Evolutionary conservation across 1,140 invertebrate genomes (phyloP).

Genomic region (Magallana angulata): DNA sequence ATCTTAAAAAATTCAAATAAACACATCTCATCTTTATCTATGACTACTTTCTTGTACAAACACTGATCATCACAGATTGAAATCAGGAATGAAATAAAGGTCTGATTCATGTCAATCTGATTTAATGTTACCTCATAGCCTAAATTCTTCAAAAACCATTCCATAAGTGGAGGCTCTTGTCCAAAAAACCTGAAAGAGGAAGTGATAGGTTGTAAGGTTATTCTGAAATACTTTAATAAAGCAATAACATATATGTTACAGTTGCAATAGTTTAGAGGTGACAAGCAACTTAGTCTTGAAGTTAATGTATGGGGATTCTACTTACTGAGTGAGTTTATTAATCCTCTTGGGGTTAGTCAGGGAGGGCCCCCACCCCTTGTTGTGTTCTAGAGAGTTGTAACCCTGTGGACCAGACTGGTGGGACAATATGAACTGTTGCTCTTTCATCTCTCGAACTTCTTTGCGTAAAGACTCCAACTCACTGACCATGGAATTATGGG

Average conservation of each 20-base stretch:
- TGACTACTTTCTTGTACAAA: no score
- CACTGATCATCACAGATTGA: no score
- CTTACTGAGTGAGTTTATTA: conserved; percentile 80
- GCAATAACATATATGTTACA: no score
- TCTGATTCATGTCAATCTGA: no score
- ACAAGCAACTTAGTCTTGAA: no score
- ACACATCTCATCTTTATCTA: no score
- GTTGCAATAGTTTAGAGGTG: no score
- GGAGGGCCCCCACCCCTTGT: conserved; percentile 79
- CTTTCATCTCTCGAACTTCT: conserved; percentile 89
- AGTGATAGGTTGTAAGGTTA: no score
- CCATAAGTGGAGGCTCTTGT: conserved; percentile 92
- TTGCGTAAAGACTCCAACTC: conserved; percentile 93
- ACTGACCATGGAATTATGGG: conserved; percentile 91
- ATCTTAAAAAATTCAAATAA: no score
- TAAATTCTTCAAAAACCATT: conserved; percentile 93
- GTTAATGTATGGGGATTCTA: not conserved
- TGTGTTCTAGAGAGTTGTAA: conserved; percentile 66
- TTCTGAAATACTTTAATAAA: no score
- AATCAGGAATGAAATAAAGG: no score
- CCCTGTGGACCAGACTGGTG: conserved; percentile 41
- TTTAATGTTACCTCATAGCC: conserved; percentile 90
- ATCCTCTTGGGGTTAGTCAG: conserved; percentile 86
- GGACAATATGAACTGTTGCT: conserved; percentile 69
- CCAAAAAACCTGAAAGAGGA: conserved; percentile 90